Conservation (phyloP, 2,888 invertebrate genomes). For the Dolomedes plantarius region DNA sequence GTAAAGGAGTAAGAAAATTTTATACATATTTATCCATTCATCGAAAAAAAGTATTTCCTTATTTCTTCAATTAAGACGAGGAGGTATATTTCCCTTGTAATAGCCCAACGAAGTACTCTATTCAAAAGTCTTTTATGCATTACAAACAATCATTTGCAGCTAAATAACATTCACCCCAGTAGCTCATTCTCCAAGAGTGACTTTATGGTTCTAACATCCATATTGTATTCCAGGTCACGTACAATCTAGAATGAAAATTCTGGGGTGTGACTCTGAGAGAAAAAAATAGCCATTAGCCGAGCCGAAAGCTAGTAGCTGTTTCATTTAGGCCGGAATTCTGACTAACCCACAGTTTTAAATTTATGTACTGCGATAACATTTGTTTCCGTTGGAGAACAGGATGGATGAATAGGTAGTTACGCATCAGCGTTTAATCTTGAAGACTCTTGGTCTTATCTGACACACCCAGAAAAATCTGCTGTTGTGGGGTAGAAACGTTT, state of each 20-base stretch:
- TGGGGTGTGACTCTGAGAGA: not conserved
- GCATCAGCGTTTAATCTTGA: not conserved
- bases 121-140: no score
- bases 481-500: no score
- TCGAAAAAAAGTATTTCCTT: no score
- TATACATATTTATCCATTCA: no score
- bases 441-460: not conserved
- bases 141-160: not conserved
- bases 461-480: not conserved
- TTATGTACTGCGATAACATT: not conserved
- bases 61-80: no score
- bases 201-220: not conserved
- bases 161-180: not conserved
- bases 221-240: slow-evolving; percentile 1
- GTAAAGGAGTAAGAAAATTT: no score
- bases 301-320: not conserved
- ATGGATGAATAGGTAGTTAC: not conserved
- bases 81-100: no score
- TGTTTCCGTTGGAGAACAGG: not conserved
- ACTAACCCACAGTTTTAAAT: not conserved
- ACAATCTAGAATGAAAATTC: not conserved
- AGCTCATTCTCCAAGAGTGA: not conserved
- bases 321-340: slow-evolving; percentile 1
- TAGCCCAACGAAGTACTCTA: no score
- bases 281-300: not conserved